phyloP scores from a whole-genome alignment of 1,140 invertebrate species.

The Scylla paramamosain region DNA sequence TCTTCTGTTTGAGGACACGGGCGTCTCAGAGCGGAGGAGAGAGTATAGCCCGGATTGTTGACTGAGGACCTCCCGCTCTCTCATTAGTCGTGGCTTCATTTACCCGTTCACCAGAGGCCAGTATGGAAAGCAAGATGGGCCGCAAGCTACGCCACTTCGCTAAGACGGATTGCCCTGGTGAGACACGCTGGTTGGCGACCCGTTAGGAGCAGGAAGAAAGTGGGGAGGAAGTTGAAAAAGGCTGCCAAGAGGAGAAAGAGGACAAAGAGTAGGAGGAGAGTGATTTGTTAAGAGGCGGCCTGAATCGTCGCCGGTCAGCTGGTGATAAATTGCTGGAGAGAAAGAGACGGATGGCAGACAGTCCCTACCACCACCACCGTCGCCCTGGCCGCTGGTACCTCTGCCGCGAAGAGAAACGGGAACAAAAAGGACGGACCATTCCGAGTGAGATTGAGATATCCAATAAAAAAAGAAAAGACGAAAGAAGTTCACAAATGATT shows the following conservation, averaged over 20 bases:
- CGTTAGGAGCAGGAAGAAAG: background rate
- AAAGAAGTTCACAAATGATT: too few species aligned
- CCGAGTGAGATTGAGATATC: background rate
- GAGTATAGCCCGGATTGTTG: too few species aligned
- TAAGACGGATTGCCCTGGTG: too few species aligned
- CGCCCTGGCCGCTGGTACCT: background rate
- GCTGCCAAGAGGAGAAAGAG: background rate
- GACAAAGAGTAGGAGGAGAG: slow-evolving; percentile 11
- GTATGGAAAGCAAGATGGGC: too few species aligned
- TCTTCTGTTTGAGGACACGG: too few species aligned
- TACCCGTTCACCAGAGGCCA: too few species aligned
- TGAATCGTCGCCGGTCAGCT: background rate
- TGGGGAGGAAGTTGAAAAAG: background rate
- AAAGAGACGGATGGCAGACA: background rate
- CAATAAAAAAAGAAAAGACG: too few species aligned
- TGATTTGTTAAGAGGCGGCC: slow-evolving; percentile 10
- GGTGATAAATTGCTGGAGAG: background rate
- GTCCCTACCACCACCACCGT: background rate
- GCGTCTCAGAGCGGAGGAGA: too few species aligned
- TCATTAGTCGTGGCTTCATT: too few species aligned
- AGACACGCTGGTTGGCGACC: background rate
- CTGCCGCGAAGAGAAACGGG: background rate
- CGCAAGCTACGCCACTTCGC: too few species aligned
- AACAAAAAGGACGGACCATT: too few species aligned
- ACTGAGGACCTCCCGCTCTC: too few species aligned